Conservation (phyloP, 2,797 vertebrate species). For the Halcyon leucocephala region DNA sequence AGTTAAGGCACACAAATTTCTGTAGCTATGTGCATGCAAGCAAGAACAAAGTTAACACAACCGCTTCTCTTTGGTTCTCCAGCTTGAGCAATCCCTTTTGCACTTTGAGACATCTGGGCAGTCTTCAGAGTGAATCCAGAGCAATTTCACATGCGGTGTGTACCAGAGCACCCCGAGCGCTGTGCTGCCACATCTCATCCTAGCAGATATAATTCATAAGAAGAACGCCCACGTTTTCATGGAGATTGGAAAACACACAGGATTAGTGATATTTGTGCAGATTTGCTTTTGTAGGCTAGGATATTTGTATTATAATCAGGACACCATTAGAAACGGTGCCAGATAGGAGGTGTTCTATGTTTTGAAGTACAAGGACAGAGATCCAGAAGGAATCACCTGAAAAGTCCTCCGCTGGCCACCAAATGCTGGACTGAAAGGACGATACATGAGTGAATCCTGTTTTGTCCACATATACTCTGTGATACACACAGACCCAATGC, state of each 20-base stretch:
- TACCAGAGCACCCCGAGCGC: background rate
- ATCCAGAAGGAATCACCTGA: background rate
- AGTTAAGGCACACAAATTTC: background rate
- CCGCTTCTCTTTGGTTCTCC: background rate
- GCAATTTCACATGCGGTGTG: background rate
- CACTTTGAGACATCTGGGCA: background rate
- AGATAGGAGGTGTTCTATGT: background rate
- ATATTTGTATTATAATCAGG: background rate
- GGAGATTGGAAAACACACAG: background rate
- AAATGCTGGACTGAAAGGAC: background rate
- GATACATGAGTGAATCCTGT: background rate
- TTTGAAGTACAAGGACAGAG: background rate
- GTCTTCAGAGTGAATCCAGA: background rate
- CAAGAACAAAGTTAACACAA: background rate
- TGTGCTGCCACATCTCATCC: background rate
- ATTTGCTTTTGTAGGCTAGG: background rate
- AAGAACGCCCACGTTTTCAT: background rate
- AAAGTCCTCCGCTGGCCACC: background rate
- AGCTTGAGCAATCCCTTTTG: background rate
- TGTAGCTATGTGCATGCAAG: background rate
- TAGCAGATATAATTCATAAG: background rate
- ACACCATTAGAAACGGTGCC: background rate
- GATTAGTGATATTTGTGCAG: background rate
- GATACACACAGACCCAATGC: background rate
- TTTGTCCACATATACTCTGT: background rate